Percentiles rank a stretch among this genome's conserved stretches.
These are phyloP conservation scores for Apomyelois bistriatella DNA, from an alignment of 2,888 invertebrate genomes.

Conservation along the genomic window DNA sequence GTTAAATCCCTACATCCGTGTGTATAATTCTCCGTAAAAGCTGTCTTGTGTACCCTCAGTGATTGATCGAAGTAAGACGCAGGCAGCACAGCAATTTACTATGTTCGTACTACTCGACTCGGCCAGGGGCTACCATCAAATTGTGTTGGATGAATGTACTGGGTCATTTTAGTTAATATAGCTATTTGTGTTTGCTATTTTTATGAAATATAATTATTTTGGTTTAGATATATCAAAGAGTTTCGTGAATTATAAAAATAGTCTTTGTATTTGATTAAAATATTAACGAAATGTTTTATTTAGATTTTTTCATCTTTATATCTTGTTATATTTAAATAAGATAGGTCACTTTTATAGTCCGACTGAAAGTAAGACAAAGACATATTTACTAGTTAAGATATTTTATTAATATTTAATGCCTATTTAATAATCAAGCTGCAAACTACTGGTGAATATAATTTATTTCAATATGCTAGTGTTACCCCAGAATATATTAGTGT, in stretches of 20 bases:
- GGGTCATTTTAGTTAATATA: not conserved
- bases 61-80: constrained; percentile 11
- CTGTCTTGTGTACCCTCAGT: constrained; percentile 13
- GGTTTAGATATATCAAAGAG: too few relatives aligned
- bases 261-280: too few relatives aligned
- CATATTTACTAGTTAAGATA: too few relatives aligned
- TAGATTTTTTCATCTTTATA: too few relatives aligned
- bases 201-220: not conserved
- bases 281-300: too few relatives aligned
- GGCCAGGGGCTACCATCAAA: not conserved
- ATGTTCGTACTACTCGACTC: not conserved
- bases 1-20: not conserved
- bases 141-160: not conserved
- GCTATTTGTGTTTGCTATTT: not conserved
- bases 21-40: constrained; percentile 11
- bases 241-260: too few relatives aligned
- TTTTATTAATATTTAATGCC: too few relatives aligned
- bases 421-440: too few relatives aligned
- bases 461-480: not conserved
- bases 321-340: too few relatives aligned
- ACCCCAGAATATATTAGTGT: not conserved
- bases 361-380: too few relatives aligned
- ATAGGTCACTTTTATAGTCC: too few relatives aligned
- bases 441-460: not conserved
- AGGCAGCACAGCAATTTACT: constrained; percentile 5